Evolutionary conservation across 2,888 invertebrate species (phyloP), one percentile per base, ranked within the genome.

Genomic region (Cephus nigrinus): DNA sequence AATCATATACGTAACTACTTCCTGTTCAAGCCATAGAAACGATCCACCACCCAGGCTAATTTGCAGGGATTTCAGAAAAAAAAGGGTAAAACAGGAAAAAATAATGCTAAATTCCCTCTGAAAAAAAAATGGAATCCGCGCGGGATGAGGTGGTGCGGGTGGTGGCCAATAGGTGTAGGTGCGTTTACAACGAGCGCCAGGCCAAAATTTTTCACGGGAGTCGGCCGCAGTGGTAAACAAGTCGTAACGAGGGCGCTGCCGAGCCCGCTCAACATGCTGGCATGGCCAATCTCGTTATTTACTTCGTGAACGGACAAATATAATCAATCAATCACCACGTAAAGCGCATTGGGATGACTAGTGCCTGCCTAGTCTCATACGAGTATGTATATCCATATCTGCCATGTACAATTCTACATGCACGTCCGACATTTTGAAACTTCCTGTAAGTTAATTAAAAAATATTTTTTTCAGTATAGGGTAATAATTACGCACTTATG

Each of bases 291-390:
- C 36, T 74, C 33, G 74, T 74, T 74, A 74, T 74, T 74, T 74
- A 33, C 74, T 35, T n/a, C 74, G n/a, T 34, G 74, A 30, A 15
- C 35, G 23, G 74, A 74, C 74, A 74, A 74, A 74, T 74, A 74
- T 35, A 74, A 74, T 74, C 74, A 34, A 74, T 74, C 74, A 74
- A 74, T 74, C 74, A 23, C 15, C 32, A 32, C 71, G 71, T 33
- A 33, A 33, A 55, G 23, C 55, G 55, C 55, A 55, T 55, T 55
- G 55, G 55, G 55, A 55, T 55, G 23, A 23, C 23, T 55, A 23
- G 55, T 23, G 23, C 9, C 55, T 23, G 55, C 9, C 55, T 9
- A 55, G 55, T 55, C 55, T 55, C 55, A 55, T 55, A 23, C 9
- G 55, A 55, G 23, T 40, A 15, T 55, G 23, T 23, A 23, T 55